phyloP scores from a whole-genome alignment of 2,113 vertebrate species.

The Vombatus ursinus region DNA sequence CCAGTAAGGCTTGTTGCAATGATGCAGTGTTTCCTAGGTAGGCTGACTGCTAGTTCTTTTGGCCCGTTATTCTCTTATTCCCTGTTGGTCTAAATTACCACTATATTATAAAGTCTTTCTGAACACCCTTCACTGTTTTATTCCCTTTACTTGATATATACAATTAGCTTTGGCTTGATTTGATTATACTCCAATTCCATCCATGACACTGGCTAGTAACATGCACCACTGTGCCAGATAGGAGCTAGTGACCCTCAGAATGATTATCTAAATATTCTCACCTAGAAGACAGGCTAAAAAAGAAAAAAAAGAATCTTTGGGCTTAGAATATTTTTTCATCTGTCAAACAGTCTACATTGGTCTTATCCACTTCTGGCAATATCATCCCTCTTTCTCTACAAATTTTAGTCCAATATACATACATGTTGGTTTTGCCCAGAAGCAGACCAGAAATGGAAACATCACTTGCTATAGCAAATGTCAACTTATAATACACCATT shows the following conservation, averaged over 20 bases:
- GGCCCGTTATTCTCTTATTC: neutral
- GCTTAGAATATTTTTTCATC: neutral
- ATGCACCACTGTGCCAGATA: neutral
- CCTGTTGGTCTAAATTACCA: neutral
- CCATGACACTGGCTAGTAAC: neutral
- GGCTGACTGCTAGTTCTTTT: neutral
- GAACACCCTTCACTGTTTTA: neutral
- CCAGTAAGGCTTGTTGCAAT: neutral
- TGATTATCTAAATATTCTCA: slow-evolving; percentile 20
- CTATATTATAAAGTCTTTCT: neutral
- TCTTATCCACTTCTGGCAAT: neutral
- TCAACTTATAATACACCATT: neutral
- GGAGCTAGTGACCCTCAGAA: neutral
- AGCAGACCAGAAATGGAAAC: neutral
- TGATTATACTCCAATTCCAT: slow-evolving; percentile 31
- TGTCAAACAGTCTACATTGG: slow-evolving; percentile 11
- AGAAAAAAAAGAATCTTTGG: neutral
- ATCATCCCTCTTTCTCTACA: slow-evolving; percentile 8
- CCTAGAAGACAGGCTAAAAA: slow-evolving; percentile 30
- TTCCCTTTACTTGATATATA: neutral
- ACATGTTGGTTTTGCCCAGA: neutral
- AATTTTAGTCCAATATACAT: neutral
- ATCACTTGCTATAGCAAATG: neutral
- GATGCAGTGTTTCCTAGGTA: neutral
- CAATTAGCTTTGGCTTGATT: slow-evolving; percentile 10